A percentile compares a stretch with the other conserved stretches of the same genome.
Conservation (phyloP, 2,797 vertebrate species). For the Sebastes steindachneri region DNA sequence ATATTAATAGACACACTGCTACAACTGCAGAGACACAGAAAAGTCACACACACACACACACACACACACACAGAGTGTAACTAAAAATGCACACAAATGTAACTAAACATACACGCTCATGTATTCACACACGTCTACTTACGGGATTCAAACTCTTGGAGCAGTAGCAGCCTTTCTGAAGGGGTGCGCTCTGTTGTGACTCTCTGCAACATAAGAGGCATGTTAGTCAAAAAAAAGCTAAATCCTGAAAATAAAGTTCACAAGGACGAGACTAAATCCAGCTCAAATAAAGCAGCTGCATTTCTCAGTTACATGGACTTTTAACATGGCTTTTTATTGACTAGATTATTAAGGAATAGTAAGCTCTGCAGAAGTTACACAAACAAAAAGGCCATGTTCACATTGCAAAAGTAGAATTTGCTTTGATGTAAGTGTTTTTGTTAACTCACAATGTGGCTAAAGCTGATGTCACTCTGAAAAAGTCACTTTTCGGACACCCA, state of each 20-base stretch:
- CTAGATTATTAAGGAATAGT: no score
- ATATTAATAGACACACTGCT: constrained; percentile 66
- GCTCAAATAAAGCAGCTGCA: no score
- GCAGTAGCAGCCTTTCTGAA: constrained; percentile 82
- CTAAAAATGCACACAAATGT: constrained; percentile 56
- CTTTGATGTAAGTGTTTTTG: background rate
- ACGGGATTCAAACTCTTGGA: constrained; percentile 86
- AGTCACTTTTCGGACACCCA: background rate
- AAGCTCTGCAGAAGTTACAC: background rate
- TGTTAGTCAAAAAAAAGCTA: background rate
- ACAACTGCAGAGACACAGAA: constrained; percentile 42
- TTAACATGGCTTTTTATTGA: no score
- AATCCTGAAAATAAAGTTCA: background rate
- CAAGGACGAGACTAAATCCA: no score
- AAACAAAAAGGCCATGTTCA: background rate
- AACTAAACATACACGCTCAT: constrained; percentile 41
- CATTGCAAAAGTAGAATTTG: background rate
- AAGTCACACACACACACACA: constrained; percentile 1
- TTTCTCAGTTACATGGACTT: no score
- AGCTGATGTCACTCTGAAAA: background rate
- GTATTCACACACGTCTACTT: constrained; percentile 65
- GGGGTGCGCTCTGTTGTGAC: constrained; percentile 77
- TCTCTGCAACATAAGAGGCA: constrained; percentile 68
- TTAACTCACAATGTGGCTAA: background rate
- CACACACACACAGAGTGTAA: no score